These are phyloP conservation scores for Dynastes tityus DNA, from an alignment of 2,888 invertebrate genomes.

Conservation along the genomic window DNA sequence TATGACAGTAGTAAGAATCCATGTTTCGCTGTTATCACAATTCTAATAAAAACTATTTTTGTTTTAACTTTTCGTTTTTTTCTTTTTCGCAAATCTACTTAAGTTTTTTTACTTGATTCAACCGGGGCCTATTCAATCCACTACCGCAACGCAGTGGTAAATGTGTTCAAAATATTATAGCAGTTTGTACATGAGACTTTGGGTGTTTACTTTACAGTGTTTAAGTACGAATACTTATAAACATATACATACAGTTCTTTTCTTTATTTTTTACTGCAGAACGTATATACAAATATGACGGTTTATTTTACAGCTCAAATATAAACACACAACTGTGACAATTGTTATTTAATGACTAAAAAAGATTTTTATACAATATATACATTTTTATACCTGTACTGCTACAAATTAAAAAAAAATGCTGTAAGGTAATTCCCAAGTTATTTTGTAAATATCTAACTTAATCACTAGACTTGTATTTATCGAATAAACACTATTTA, in stretches of 20 bases:
- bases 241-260: constrained; percentile 43
- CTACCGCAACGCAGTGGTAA: constrained; percentile 63
- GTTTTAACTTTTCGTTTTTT: constrained; percentile 37
- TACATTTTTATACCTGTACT: constrained; percentile 52
- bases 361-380: constrained; percentile 53
- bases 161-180: constrained; percentile 64
- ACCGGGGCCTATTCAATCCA: constrained; percentile 64
- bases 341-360: constrained; percentile 49
- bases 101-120: constrained; percentile 48
- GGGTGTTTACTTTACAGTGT: constrained; percentile 54
- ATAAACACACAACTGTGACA: constrained; percentile 48
- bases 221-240: constrained; percentile 49
- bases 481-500: constrained; percentile 62
- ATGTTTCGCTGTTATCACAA: constrained; percentile 38
- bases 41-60: constrained; percentile 36
- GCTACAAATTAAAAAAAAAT: constrained; percentile 47
- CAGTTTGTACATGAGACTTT: constrained; percentile 59
- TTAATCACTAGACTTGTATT: constrained; percentile 62
- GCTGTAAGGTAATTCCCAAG: constrained; percentile 56
- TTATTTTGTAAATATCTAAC: constrained; percentile 62
- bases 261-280: constrained; percentile 39
- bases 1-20: constrained; percentile 28
- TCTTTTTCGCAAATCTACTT: constrained; percentile 25
- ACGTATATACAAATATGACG: constrained; percentile 51
- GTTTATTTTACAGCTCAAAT: constrained; percentile 50